Evolutionary conservation across 2,797 vertebrate genomes (phyloP).

Genomic region (Melopsittacus undulatus): DNA sequence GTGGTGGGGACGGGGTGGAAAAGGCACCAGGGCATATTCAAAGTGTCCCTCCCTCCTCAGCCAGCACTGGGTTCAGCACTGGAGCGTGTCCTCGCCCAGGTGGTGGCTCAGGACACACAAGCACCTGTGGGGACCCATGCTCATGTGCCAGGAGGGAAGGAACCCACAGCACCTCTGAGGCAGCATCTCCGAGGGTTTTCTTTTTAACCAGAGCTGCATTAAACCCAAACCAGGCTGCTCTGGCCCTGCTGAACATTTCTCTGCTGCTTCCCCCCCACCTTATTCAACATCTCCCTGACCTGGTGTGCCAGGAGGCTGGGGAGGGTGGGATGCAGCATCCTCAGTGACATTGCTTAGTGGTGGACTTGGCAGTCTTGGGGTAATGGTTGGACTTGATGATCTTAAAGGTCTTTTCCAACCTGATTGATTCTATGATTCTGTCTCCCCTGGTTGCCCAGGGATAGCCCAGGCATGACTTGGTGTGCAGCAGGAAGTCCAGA

Average conservation of each 20-base stretch:
- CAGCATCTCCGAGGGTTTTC: background rate
- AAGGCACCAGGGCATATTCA: background rate
- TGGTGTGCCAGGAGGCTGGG: background rate
- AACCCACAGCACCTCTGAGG: background rate
- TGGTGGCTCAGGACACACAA: background rate
- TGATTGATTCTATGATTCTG: background rate
- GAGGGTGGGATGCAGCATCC: rapidly evolving
- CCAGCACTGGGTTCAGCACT: background rate
- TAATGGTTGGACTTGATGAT: background rate
- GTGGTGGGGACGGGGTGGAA: background rate
- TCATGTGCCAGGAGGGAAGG: background rate
- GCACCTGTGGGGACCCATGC: background rate
- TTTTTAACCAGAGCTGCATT: background rate
- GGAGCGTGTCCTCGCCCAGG: background rate
- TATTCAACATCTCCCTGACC: background rate
- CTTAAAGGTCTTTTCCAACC: background rate
- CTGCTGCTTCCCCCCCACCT: background rate
- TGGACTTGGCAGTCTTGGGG: background rate
- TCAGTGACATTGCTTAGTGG: background rate
- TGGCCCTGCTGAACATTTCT: background rate
- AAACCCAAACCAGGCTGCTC: background rate
- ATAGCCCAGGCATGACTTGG: background rate
- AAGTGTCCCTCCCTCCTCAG: background rate
- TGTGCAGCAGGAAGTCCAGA: background rate
- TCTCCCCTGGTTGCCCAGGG: background rate